These are phyloP conservation scores for Pangasius larnaudii DNA, from an alignment of 2,797 vertebrate species.

Conservation along the genomic window DNA sequence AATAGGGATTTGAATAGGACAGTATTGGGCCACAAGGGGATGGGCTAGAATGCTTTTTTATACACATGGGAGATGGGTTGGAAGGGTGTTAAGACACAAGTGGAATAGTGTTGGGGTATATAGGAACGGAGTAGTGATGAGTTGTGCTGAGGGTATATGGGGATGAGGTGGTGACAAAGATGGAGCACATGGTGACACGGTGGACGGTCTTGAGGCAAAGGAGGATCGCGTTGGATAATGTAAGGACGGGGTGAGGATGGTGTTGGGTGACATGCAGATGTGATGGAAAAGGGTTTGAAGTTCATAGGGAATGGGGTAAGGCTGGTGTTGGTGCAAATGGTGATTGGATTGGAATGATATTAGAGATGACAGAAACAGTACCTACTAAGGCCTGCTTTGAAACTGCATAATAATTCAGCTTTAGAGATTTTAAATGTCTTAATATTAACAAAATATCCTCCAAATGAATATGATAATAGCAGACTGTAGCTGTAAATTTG, in stretches of 20 bases:
- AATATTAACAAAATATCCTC: not conserved
- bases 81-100: too few species aligned
- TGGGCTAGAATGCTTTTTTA: too few species aligned
- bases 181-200: not conserved
- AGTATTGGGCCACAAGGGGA: too few species aligned
- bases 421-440: slow-evolving; percentile 22
- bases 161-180: not conserved
- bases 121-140: too few species aligned
- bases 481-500: slow-evolving; percentile 15
- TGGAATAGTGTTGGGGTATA: not conserved
- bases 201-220: not conserved
- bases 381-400: not conserved
- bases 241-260: not conserved
- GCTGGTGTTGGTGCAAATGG: not conserved
- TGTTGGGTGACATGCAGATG: not conserved
- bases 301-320: not conserved
- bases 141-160: not conserved
- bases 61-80: too few species aligned
- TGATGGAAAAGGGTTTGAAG: not conserved
- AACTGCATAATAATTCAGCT: not conserved
- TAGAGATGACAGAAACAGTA: not conserved
- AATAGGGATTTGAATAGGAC: too few species aligned
- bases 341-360: not conserved
- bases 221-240: not conserved
- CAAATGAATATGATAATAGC: slow-evolving; percentile 31